Conservation (phyloP, 2,113 vertebrate genomes). For the Diglossa brunneiventris region DNA sequence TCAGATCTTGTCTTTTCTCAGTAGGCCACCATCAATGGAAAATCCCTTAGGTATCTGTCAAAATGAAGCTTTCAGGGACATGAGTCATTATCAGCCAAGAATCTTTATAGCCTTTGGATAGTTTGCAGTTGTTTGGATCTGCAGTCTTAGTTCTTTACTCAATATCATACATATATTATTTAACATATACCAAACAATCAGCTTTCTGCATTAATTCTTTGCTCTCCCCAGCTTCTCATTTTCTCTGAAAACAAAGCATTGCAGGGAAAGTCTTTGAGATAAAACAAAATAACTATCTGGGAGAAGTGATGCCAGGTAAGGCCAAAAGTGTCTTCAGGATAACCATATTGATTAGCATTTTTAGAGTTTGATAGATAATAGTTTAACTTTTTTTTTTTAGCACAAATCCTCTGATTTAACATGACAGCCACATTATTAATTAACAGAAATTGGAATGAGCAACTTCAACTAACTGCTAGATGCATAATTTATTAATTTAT, state of each 20-base stretch:
- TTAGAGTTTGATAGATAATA: constrained; percentile 11
- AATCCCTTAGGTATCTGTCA: constrained; percentile 56
- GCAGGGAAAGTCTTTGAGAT: neutral
- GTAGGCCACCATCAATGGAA: constrained; percentile 39
- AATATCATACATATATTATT: neutral
- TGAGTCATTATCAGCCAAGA: constrained; percentile 51
- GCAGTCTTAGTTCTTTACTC: neutral
- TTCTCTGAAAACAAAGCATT: constrained; percentile 23
- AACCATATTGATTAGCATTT: constrained; percentile 38
- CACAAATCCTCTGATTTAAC: constrained; percentile 6
- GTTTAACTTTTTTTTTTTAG: neutral
- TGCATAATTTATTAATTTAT: constrained; percentile 50
- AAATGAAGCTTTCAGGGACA: constrained; percentile 60
- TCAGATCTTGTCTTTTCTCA: constrained; percentile 39
- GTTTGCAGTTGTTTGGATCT: neutral
- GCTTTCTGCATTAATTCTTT: neutral
- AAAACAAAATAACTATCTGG: constrained; percentile 1
- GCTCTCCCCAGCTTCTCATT: neutral
- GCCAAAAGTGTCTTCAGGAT: constrained; percentile 29
- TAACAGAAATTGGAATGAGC: neutral
- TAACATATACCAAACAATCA: neutral
- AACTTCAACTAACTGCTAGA: neutral
- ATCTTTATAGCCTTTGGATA: constrained; percentile 49
- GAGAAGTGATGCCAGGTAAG: neutral
- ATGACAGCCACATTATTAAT: constrained; percentile 18